Percentiles rank a stretch among this genome's conserved stretches.
Conservation (phyloP, 1,140 invertebrate species). For the Homalodisca vitripennis region DNA sequence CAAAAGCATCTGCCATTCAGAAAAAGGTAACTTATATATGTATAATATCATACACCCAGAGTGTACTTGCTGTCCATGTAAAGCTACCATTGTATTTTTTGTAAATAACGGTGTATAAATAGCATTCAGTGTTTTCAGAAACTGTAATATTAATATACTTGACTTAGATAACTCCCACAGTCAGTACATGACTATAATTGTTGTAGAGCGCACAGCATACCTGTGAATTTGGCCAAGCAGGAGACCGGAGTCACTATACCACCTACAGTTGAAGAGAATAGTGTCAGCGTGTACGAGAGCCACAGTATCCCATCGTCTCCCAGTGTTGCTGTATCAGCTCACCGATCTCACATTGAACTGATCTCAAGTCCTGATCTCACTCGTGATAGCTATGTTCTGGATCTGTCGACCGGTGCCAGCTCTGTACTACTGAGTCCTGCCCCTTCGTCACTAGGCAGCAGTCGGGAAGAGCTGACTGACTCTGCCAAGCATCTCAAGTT, state of each 20-base stretch:
- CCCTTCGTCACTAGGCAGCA: constrained; percentile 40
- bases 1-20: constrained; percentile 44
- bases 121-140: no score
- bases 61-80: no score
- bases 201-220: constrained; percentile 37
- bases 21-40: constrained; percentile 38
- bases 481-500: constrained; percentile 10
- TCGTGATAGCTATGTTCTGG: constrained; percentile 20
- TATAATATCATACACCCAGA: no score
- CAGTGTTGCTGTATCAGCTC: neutral
- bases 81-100: no score
- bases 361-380: constrained; percentile 26
- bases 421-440: constrained; percentile 40
- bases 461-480: constrained; percentile 38
- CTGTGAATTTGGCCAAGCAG: constrained; percentile 4
- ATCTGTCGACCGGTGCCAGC: constrained; percentile 26
- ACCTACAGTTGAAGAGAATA: constrained; percentile 24
- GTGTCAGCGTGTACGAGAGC: neutral
- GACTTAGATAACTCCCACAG: no score
- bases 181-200: no score
- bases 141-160: no score
- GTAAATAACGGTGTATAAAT: no score
- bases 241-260: neutral
- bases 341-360: constrained; percentile 24
- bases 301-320: constrained; percentile 1